Evolutionary conservation across 2,797 vertebrate species (phyloP), one percentile per base, ranked within the genome.

Genomic region (Bradypus variegatus): DNA sequence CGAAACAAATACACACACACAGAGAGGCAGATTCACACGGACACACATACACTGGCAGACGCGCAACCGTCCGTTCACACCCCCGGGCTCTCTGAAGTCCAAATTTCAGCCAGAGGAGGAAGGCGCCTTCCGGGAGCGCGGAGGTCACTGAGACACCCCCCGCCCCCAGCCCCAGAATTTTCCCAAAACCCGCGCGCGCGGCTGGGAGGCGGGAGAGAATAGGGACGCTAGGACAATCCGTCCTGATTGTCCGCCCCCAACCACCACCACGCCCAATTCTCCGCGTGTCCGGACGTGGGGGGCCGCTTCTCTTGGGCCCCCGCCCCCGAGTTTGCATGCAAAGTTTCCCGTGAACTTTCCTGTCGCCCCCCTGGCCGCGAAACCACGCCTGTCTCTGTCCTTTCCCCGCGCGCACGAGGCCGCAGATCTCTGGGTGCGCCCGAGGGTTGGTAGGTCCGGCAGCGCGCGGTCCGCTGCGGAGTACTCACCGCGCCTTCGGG

Each of bases 311-410:
- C 73, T 62, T 41, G 93, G 36, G 87, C 94, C 94, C 88, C 90
- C 27, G 75, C 70, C 93, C 94, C 90, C 67, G 92, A 96, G 92
- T 95, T 91, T 94, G 77, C 90, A n/a, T 92, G 93, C 94, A 95
- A 96, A 96, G 94, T 96, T 96, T 96, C 93, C 88, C 69, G 25
- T 90, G 91, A 96, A 96, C 95, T 96, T 96, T 96, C 94, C 86
- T n/a, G 92, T 85, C 53, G 62, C 48, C 64, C 65, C 92, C 91
- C 67, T 38, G 41, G 84, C 50, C 45, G 50, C 58, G 38, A 92
- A 75, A 76, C 95, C 95, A 95, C 80, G 89, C 91, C 86, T 77
- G 94, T 93, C 93, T 85, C 89, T 73, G 76, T 69, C 81, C 85
- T 89, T 78, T 91, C 84, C 79, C 90, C 55, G 93, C 70, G 90